Base-by-base conservation (phyloP, 2,888 invertebrate genomes). In the Sesia apiformis region DNA sequence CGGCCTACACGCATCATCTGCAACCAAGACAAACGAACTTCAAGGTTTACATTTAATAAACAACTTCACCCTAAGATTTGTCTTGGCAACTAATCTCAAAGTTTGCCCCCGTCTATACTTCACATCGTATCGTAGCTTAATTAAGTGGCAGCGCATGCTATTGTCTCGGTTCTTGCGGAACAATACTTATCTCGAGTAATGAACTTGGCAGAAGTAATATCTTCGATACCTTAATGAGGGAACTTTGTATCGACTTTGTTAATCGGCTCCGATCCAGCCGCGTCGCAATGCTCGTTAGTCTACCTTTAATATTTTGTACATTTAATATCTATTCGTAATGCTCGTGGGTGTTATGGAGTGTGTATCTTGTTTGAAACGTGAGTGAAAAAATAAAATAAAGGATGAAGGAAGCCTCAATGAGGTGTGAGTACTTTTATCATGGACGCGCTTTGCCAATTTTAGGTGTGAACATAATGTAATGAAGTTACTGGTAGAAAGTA, bases 1-100 rank as follows among this genome's bases (percentile, higher is more conserved):
- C 80, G 81, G 89, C 81, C 89, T 89, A 88, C 85, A 87, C 75
- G 83, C 81, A 72, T 87, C 89, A 87, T 89, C 89, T 89, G 89
- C 72, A 89, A 89, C 81, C 84, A 89, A 88, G 76, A 82, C 67
- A 80, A 46, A 3, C 46, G 46, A 46, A 46, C 46, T 46, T 46
- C 46, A 46, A 46, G 46, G n/a, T 46, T 46, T 46, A n/a, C 46
- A 46, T 23, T 23, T 23, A 23, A 23, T 23, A 46, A 46, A 46
- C 46, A 46, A 8, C n/a, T 46, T 46, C 46, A 46, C 23, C 23
- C 46, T 46, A 46, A 46, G 46, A 46, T 46, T 46, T 41, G 23
- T 41, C 38, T 76, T 74, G 70, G 75, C 61, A 66, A 75, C 71
- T 76, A 75, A 80, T 77, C 62, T 64, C 60, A 64, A 82, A 81